phyloP scores from a whole-genome alignment of 2,888 invertebrate genomes.

The Cyrtodaria siliqua region DNA sequence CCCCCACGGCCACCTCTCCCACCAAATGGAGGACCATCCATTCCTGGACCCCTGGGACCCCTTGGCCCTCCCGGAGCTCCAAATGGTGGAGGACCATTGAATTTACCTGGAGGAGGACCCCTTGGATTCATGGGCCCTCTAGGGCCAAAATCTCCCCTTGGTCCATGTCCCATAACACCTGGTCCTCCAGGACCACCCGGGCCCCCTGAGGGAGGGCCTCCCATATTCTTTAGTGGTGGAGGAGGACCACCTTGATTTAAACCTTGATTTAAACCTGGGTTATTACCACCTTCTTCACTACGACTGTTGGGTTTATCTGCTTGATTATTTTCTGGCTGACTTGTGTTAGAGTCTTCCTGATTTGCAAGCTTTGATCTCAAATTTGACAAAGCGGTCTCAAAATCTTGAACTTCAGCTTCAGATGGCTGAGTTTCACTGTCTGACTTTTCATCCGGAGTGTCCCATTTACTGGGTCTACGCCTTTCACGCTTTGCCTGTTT shows the following conservation, averaged over 20 bases:
- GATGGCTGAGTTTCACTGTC: slow-evolving; percentile 39
- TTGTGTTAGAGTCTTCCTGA: slow-evolving; percentile 35
- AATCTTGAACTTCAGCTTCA: slow-evolving; percentile 56
- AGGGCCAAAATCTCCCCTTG: slow-evolving; percentile 52
- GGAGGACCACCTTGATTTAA: background rate
- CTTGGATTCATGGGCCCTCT: slow-evolving; percentile 49
- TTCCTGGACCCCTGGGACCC: slow-evolving; percentile 61
- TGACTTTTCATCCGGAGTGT: slow-evolving; percentile 64
- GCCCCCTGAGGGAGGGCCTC: slow-evolving; percentile 12
- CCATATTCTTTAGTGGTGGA: too few relatives aligned
- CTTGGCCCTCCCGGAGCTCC: slow-evolving; percentile 43
- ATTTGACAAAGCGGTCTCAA: slow-evolving; percentile 54
- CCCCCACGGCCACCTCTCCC: slow-evolving; percentile 48
- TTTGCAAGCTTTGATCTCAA: slow-evolving; percentile 57
- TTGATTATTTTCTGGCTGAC: slow-evolving; percentile 8
- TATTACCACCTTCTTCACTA: background rate
- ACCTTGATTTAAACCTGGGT: slow-evolving; percentile 2
- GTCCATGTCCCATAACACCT: slow-evolving; percentile 52
- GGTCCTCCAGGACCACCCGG: slow-evolving; percentile 36
- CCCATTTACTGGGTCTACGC: slow-evolving; percentile 74
- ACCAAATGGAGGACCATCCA: slow-evolving; percentile 62
- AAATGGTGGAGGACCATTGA: slow-evolving; percentile 53
- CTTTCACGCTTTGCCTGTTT: slow-evolving; percentile 65
- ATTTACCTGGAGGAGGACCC: slow-evolving; percentile 56
- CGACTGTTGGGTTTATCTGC: slow-evolving; percentile 6